phyloP scores from a whole-genome alignment of 2,797 vertebrate species.

The Amblyopsis hoosieri region DNA sequence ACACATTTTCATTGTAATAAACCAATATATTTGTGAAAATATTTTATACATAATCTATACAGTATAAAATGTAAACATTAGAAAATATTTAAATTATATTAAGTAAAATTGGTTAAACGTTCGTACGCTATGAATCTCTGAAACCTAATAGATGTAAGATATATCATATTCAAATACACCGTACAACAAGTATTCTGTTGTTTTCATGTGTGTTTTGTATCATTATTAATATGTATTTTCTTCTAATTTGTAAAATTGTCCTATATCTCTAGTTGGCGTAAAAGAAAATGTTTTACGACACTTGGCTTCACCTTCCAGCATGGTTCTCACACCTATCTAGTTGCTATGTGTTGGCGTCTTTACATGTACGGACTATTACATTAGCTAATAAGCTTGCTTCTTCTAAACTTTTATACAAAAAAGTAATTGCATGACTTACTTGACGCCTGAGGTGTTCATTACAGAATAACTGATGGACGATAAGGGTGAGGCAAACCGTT shows the following conservation, averaged over 20 bases:
- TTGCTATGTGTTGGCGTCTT: constrained; percentile 55
- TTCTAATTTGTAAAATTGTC: too few relatives aligned
- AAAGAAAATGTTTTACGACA: constrained; percentile 48
- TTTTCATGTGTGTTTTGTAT: too few relatives aligned
- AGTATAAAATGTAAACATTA: not conserved
- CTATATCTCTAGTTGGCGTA: too few relatives aligned
- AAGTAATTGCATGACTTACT: constrained; percentile 7
- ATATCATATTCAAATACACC: not conserved
- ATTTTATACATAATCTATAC: not conserved
- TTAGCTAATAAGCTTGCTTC: constrained; percentile 38
- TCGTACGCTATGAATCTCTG: too few relatives aligned
- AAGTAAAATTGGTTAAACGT: not conserved
- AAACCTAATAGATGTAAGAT: too few relatives aligned
- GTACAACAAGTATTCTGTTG: not conserved
- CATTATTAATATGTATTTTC: too few relatives aligned
- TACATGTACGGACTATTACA: constrained; percentile 61
- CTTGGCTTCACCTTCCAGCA: constrained; percentile 35
- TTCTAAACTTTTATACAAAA: not conserved
- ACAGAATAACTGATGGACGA: constrained; percentile 2
- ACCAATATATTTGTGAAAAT: not conserved
- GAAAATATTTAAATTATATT: not conserved
- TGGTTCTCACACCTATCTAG: constrained; percentile 6
- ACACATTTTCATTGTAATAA: not conserved
- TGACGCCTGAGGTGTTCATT: not conserved
- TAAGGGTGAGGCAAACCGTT: constrained; percentile 39